A percentile compares a stretch with the other conserved stretches of the same genome.
These are phyloP conservation scores for Mactromeris polynyma DNA, from an alignment of 2,888 invertebrate genomes.

Conservation along the genomic window DNA sequence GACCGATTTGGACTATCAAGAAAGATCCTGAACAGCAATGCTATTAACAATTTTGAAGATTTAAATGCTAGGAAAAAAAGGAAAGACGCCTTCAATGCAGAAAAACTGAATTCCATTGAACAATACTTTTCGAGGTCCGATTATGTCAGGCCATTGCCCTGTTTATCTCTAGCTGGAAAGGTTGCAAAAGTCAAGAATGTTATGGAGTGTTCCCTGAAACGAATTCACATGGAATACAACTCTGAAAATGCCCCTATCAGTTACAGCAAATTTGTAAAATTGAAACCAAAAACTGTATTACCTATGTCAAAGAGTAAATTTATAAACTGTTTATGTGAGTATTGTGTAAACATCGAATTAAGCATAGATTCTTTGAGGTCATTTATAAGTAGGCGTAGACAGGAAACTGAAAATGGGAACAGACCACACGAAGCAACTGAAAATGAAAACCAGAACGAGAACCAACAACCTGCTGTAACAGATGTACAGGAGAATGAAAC, in stretches of 20 bases:
- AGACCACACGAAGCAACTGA: slow-evolving; percentile 45
- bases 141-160: slow-evolving; percentile 51
- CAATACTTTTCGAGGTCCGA: slow-evolving; percentile 51
- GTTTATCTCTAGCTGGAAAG: slow-evolving; percentile 39
- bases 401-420: slow-evolving; percentile 5
- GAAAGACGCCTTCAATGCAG: slow-evolving; percentile 49
- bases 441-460: too few relatives aligned
- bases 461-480: slow-evolving; percentile 48
- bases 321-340: slow-evolving; percentile 59
- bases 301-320: slow-evolving; percentile 42
- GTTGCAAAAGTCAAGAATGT: slow-evolving; percentile 40
- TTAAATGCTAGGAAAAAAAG: slow-evolving; percentile 45
- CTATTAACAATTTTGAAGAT: too few relatives aligned
- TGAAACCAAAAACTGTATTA: slow-evolving; percentile 47
- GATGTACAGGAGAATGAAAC: slow-evolving; percentile 4
- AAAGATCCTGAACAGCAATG: too few relatives aligned
- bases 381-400: slow-evolving; percentile 41
- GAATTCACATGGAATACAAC: slow-evolving; percentile 48
- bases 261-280: slow-evolving; percentile 54
- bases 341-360: slow-evolving; percentile 60
- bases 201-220: slow-evolving; percentile 46
- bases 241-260: slow-evolving; percentile 39
- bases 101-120: slow-evolving; percentile 27
- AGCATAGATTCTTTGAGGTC: slow-evolving; percentile 40
- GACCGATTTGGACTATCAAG: too few relatives aligned